Base-by-base conservation (phyloP, 2,113 vertebrate genomes). In the Ursus arctos region DNA sequence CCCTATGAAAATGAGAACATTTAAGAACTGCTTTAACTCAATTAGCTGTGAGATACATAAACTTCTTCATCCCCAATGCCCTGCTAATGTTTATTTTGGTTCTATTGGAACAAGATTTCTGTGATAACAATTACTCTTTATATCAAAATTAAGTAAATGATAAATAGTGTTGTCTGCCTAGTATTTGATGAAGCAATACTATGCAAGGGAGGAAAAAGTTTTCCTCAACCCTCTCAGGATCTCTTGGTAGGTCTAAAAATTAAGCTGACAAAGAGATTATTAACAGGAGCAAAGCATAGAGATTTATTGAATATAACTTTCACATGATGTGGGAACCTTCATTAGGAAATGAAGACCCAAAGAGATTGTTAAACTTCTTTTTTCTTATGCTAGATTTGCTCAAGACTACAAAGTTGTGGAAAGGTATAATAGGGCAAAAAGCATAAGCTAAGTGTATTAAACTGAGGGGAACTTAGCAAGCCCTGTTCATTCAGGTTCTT, bases 1-100 rank as follows among this genome's bases (percentile, higher is more conserved):
- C 1, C 76, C 65, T 96, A 49, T 40, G 12, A 97, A 98, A 21
- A 96, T 97, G 51, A 97, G 53, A 96, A 97, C 80, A 74, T 96
- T 0, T 91, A 84, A 43, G 22, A 88, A 71, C 43, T 59, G 36
- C 90, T 96, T 90, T 87, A 61, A 94, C 11, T 92, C 80, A 83
- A 13, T 93, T 94, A 89, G 21, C 51, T 79, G 8, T 36, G 36
- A 79, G 49, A 88, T 81, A 33, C 36, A 85, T 82, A 89, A 87
- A 76, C n/a, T 81, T 24, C 67, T 65, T 97, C 36, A 31, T 88
- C 19, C 67, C 18, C n/a, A 76, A 36, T 91, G 19, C n/a, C 72
- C 53, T 77, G 26, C 47, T 80, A 88, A 57, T 71, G 3, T 5
- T 95, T 92, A 79, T 93, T 94, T 26, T 33, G 79, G 9, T 87